phyloP scores from a whole-genome alignment of 2,113 vertebrate genomes.

The Antechinus flavipes region DNA sequence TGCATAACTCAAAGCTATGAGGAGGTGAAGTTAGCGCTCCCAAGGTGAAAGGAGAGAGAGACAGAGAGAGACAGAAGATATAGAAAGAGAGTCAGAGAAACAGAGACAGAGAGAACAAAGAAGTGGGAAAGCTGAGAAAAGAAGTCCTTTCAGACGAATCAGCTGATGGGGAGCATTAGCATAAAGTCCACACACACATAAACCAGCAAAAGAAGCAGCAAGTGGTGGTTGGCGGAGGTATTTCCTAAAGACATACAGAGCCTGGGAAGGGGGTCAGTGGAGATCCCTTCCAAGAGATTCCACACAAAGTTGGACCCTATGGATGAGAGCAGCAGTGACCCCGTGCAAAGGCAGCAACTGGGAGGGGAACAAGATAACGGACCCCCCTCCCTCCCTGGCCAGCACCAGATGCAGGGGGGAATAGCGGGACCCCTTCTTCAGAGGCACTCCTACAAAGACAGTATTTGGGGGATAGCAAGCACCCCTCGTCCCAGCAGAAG shows the following conservation, averaged over 20 bases:
- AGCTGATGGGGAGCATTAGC: not conserved
- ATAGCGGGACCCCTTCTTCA: not conserved
- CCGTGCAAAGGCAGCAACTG: not conserved
- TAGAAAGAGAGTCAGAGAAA: too few species aligned
- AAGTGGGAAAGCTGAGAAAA: not conserved
- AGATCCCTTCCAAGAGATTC: too few species aligned
- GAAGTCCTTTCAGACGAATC: not conserved
- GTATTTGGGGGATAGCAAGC: too few species aligned
- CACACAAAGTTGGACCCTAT: too few species aligned
- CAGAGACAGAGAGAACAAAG: not conserved
- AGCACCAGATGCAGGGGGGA: not conserved
- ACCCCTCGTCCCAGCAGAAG: too few species aligned
- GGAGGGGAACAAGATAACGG: too few species aligned
- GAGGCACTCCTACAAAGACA: not conserved
- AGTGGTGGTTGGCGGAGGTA: not conserved
- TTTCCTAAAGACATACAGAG: not conserved
- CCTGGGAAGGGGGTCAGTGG: too few species aligned
- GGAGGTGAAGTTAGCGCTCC: not conserved
- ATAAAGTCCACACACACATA: not conserved
- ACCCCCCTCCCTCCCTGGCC: too few species aligned
- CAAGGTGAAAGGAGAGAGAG: too few species aligned
- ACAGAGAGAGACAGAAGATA: too few species aligned
- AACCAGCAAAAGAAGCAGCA: not conserved
- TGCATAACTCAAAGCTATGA: not conserved
- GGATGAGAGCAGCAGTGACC: too few species aligned